Percentiles rank a stretch among this genome's conserved stretches.
Conservation (phyloP, 2,113 vertebrate genomes). For the Alligator sinensis region DNA sequence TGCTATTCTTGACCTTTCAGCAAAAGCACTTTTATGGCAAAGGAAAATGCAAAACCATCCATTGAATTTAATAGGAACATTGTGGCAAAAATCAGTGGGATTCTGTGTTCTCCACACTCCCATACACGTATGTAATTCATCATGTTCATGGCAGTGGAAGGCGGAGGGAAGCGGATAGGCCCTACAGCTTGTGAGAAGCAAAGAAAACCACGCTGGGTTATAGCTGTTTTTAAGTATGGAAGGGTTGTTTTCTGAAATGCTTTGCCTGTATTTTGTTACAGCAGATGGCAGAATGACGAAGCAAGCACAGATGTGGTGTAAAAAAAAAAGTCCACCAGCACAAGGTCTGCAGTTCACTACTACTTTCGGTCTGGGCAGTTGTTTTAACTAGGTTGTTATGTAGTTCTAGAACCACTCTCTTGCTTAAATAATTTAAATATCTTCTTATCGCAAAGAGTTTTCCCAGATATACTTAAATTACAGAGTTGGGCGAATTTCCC, state of each 20-base stretch:
- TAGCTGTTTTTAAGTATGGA: slow-evolving; percentile 20
- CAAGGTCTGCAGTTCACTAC: rapidly evolving
- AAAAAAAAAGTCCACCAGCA: not conserved
- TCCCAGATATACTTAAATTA: not conserved
- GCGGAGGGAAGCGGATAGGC: not conserved
- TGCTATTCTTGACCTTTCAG: slow-evolving; percentile 49
- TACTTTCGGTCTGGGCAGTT: not conserved
- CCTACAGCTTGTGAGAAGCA: slow-evolving; percentile 12
- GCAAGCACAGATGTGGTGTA: slow-evolving; percentile 37
- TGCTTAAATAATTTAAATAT: not conserved
- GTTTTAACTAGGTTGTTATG: not conserved
- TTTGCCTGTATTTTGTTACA: slow-evolving; percentile 62
- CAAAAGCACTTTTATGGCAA: rapidly evolving
- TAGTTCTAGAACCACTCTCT: not conserved
- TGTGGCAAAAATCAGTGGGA: slow-evolving; percentile 43
- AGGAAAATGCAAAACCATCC: not conserved
- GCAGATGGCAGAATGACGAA: slow-evolving; percentile 35
- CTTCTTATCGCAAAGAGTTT: not conserved
- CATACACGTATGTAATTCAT: slow-evolving; percentile 6
- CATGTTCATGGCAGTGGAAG: not conserved
- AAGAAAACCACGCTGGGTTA: not conserved
- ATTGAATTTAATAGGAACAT: slow-evolving; percentile 42
- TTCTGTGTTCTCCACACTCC: not conserved
- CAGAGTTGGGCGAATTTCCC: not conserved
- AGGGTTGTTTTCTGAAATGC: slow-evolving; percentile 23